These are phyloP conservation scores for Hypomecis atomaria DNA, from an alignment of 2,888 invertebrate species.

Conservation along the genomic window DNA sequence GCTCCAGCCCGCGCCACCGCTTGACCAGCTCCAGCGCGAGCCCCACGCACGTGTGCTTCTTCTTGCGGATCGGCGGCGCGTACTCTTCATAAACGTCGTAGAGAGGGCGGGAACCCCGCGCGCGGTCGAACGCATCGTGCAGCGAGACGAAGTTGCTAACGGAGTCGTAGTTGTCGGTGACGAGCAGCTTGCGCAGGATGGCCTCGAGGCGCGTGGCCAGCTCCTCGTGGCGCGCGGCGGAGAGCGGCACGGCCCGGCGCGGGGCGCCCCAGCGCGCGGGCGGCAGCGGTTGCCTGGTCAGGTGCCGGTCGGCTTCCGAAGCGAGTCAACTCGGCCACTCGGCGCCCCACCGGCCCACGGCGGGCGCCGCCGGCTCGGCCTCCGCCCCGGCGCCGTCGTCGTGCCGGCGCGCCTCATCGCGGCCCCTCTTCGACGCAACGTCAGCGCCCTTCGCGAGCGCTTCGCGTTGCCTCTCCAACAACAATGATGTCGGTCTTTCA, in stretches of 20 bases:
- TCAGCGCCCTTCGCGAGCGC: slow-evolving; percentile 85
- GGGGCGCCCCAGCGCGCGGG: slow-evolving; percentile 57
- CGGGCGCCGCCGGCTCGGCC: slow-evolving; percentile 88
- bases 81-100: slow-evolving; percentile 91
- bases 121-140: slow-evolving; percentile 86
- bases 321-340: slow-evolving; percentile 99
- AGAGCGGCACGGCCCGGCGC: slow-evolving; percentile 51
- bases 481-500: slow-evolving; percentile 88
- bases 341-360: slow-evolving; percentile 95
- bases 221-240: slow-evolving; percentile 88
- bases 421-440: slow-evolving; percentile 56
- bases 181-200: slow-evolving; percentile 91
- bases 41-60: slow-evolving; percentile 95
- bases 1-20: slow-evolving; percentile 85
- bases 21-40: slow-evolving; percentile 89
- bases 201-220: slow-evolving; percentile 92
- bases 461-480: slow-evolving; percentile 87
- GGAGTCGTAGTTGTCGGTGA: slow-evolving; percentile 95
- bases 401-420: slow-evolving; percentile 56
- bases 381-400: slow-evolving; percentile 62
- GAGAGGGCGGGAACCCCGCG: slow-evolving; percentile 77
- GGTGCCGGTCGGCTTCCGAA: slow-evolving; percentile 72
- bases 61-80: slow-evolving; percentile 90
- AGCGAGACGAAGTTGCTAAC: slow-evolving; percentile 92
- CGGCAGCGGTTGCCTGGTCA: slow-evolving; percentile 62